Conservation (phyloP, 2,888 invertebrate species). For the Cryptus viduatorius region DNA sequence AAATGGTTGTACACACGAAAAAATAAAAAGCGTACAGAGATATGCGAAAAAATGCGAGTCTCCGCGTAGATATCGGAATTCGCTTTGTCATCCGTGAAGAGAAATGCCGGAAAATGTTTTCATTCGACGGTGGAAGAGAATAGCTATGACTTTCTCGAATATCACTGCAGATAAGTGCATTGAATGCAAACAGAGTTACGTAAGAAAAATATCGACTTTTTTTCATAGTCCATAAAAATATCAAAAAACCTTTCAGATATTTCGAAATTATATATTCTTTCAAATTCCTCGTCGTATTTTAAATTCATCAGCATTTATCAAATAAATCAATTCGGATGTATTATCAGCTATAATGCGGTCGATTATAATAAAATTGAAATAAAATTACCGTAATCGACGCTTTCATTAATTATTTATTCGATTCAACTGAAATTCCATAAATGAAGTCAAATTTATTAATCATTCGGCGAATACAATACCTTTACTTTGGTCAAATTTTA, state of each 20-base stretch:
- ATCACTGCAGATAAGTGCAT: slow-evolving; percentile 13
- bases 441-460: no score
- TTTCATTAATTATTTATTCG: no score
- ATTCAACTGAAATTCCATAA: no score
- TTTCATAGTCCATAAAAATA: not conserved
- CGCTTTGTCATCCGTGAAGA: not conserved
- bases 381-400: no score
- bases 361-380: no score
- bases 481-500: no score
- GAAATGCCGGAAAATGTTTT: slow-evolving; percentile 4
- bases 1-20: not conserved
- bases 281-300: no score
- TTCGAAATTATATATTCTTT: not conserved
- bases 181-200: not conserved
- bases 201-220: not conserved
- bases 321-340: no score
- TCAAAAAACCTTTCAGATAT: not conserved
- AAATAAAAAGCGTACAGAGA: not conserved
- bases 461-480: no score
- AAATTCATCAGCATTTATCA: no score
- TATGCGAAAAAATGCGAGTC: not conserved
- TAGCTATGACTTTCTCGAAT: not conserved
- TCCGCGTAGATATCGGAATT: not conserved
- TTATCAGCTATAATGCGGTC: no score
- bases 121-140: not conserved